Evolutionary conservation across 2,797 vertebrate genomes (phyloP).

Genomic region (Bradypodion ventrale): DNA sequence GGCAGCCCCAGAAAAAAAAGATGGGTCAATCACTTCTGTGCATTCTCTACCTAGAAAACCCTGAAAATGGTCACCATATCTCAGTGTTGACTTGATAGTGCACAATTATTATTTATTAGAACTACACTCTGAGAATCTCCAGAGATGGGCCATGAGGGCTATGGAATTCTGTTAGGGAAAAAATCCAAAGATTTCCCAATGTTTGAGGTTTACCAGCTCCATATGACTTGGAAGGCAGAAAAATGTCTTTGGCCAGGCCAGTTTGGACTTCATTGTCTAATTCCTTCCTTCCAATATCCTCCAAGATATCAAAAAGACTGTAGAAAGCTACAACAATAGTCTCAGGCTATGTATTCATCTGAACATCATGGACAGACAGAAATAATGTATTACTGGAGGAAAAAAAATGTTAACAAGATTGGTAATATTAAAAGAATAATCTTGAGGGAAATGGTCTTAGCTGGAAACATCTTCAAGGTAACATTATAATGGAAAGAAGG

Average conservation of each 20-base stretch:
- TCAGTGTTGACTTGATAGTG: no score
- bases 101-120: no score
- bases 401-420: not conserved
- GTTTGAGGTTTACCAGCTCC: not conserved
- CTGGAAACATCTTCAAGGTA: constrained; percentile 63
- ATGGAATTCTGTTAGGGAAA: no score
- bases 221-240: not conserved
- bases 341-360: not conserved
- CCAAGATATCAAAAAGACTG: not conserved
- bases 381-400: constrained; percentile 33
- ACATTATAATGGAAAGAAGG: constrained; percentile 54
- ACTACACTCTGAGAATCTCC: no score
- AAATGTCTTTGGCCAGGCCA: not conserved
- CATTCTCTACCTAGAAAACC: no score
- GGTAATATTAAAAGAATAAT: constrained; percentile 47
- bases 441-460: constrained; percentile 49
- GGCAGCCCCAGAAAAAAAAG: no score
- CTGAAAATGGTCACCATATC: no score
- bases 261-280: not conserved
- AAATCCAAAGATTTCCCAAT: no score
- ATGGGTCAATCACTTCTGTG: no score
- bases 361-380: not conserved
- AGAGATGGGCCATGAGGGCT: no score
- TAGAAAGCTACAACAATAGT: not conserved
- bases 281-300: not conserved